phyloP scores from a whole-genome alignment of 2,888 invertebrate species.

The Tineola bisselliella region DNA sequence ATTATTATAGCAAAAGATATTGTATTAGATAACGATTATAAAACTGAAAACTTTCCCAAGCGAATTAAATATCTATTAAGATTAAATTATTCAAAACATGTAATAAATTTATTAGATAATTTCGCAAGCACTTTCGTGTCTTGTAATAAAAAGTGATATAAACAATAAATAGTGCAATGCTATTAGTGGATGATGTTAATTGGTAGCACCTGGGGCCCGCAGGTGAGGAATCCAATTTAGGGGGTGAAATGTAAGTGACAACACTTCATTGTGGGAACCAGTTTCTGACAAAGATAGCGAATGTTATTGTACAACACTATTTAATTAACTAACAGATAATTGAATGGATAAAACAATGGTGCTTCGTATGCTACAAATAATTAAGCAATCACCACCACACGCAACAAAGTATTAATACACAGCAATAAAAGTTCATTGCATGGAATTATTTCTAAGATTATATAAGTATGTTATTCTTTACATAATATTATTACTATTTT shows the following conservation, averaged over 20 bases:
- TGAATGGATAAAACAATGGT: constrained; percentile 7
- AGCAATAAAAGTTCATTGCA: too few species aligned
- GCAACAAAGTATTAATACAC: not conserved
- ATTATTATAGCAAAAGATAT: not conserved
- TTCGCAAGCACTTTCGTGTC: not conserved
- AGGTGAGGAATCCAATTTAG: constrained; percentile 56
- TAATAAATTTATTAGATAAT: constrained; percentile 8
- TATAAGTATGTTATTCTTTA: too few species aligned
- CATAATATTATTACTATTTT: too few species aligned
- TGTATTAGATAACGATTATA: constrained; percentile 1
- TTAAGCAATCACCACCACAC: not conserved
- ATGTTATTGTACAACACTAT: not conserved
- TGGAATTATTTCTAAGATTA: too few species aligned
- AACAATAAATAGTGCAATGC: constrained; percentile 2
- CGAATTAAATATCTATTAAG: constrained; percentile 16
- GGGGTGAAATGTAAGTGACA: constrained; percentile 22
- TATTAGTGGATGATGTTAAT: constrained; percentile 12
- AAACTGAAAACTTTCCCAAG: constrained; percentile 14
- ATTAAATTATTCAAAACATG: constrained; percentile 9
- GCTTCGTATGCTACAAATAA: not conserved
- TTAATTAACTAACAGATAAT: constrained; percentile 6
- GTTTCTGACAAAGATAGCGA: constrained; percentile 11
- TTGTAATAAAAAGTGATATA: not conserved
- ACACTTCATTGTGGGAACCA: constrained; percentile 11
- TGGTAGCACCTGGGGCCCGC: constrained; percentile 22